Evolutionary conservation across 2,888 invertebrate genomes (phyloP), one percentile per base, ranked within the genome.

Genomic region (Melieria omissa): DNA sequence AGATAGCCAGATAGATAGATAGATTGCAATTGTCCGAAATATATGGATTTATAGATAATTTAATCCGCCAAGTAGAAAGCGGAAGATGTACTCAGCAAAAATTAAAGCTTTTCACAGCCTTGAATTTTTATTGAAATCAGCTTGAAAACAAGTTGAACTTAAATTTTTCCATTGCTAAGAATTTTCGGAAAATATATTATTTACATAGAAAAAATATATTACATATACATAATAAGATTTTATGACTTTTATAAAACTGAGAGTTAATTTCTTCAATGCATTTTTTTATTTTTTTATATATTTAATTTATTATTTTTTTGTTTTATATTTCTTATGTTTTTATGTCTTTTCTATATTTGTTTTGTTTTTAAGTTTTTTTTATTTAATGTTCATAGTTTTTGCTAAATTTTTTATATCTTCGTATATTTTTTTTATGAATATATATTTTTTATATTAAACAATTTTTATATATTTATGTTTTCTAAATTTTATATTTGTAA

Each of bases 311-410:
- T 41, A 29, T 4, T 4, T 2, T 10, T 4, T 10, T 42, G 29
- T 41, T 62, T 62, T 12, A 44, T 62, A 44, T 46, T 44, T 41
- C 42, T 64, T 64, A 49, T 47, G 10, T 64, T 29, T 29, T 46
- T 64, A 9, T 64, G 16, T 64, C 14, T 46, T 47, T 6, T 49
- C 47, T 64, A n/a, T 47, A 42, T 16, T 64, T 49, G 0, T 47
- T 29, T 64, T 64, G 5, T 64, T 14, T 49, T 47, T 49, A 47
- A 42, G 8, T 52, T 64, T 12, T 47, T 4, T 46, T 49, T n/a
- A 3, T 47, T 64, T 47, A 4, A 16, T 3, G 45, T 64, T 47
- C 16, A 42, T 64, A n/a, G 42, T n/a, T 47, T 16, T 49, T 64
- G 47, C 5, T 47, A 47, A 47, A 5, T 3, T 12, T 49, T 64